These are phyloP conservation scores for Neoascia interrupta DNA, from an alignment of 2,888 invertebrate species.

Conservation along the genomic window DNA sequence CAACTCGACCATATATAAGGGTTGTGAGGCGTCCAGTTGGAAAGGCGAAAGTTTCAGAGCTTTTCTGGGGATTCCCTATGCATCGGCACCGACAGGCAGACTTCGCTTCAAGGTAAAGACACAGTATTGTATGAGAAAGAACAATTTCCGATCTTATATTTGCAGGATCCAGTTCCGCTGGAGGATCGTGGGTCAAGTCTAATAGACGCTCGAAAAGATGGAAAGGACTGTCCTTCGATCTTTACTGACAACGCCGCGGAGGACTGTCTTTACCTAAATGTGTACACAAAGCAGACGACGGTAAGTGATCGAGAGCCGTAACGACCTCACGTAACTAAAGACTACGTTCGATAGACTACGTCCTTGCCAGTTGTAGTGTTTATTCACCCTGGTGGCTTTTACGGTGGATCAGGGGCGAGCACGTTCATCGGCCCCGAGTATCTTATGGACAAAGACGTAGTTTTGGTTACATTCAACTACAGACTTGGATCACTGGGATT, in stretches of 20 bases:
- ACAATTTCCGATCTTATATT: neutral
- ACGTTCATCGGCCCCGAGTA: constrained; percentile 81
- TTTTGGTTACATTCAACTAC: constrained; percentile 83
- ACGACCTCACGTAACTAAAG: neutral
- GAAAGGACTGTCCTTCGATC: constrained; percentile 80
- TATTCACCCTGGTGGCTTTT: constrained; percentile 85
- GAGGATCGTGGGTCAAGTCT: neutral
- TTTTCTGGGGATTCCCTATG: constrained; percentile 73
- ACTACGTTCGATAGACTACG: constrained; percentile 37
- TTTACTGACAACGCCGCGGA: constrained; percentile 78
- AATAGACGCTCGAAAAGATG: constrained; percentile 80
- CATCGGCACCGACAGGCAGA: constrained; percentile 78
- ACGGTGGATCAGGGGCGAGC: constrained; percentile 78
- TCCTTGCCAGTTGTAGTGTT: constrained; percentile 84
- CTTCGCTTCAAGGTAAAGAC: constrained; percentile 71
- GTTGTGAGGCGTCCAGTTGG: constrained; percentile 52
- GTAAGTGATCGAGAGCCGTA: constrained; percentile 41
- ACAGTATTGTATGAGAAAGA: constrained; percentile 1
- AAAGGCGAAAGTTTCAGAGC: constrained; percentile 55
- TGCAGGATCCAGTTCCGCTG: constrained; percentile 45
- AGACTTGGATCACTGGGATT: constrained; percentile 82
- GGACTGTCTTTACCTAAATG: constrained; percentile 81
- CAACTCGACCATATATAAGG: constrained; percentile 23
- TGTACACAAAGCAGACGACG: constrained; percentile 79
- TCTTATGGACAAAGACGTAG: constrained; percentile 82